Percentiles rank a stretch among this genome's conserved stretches.
Conservation (phyloP, 1,140 invertebrate genomes). For the Asobara japonica region DNA sequence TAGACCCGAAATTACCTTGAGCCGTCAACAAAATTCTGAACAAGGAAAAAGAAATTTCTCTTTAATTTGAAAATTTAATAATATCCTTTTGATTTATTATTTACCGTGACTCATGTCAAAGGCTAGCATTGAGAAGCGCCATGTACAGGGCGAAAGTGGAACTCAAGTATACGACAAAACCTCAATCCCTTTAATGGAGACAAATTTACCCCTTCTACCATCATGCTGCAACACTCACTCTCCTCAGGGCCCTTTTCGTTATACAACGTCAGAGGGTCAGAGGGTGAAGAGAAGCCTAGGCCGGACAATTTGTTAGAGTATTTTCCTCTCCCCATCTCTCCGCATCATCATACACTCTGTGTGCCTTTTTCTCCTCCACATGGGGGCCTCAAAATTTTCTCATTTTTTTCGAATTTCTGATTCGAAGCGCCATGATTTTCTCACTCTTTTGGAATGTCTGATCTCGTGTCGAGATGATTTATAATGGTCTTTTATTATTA, state of each 20-base stretch:
- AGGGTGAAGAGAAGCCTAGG: too few relatives aligned
- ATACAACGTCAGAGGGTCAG: conserved; percentile 30
- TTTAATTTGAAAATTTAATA: conserved; percentile 9
- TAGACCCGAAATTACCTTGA: too few relatives aligned
- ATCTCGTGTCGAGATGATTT: too few relatives aligned
- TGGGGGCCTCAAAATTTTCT: too few relatives aligned
- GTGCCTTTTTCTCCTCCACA: too few relatives aligned
- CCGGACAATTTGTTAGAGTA: conserved; percentile 65
- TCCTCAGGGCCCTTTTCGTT: conserved; percentile 6
- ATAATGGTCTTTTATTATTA: too few relatives aligned
- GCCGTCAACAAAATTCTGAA: too few relatives aligned
- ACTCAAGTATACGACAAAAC: conserved; percentile 60
- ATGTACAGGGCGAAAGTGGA: conserved; percentile 42
- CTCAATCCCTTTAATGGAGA: conserved; percentile 67
- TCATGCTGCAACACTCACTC: conserved; percentile 30
- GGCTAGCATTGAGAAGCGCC: not conserved
- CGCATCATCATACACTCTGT: conserved; percentile 11
- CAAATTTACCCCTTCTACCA: conserved; percentile 54
- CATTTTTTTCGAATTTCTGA: too few relatives aligned
- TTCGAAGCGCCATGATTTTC: too few relatives aligned
- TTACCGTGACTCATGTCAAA: not conserved
- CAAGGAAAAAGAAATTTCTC: not conserved
- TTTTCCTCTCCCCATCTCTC: conserved; percentile 38
- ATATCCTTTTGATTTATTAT: conserved; percentile 14
- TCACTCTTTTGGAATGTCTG: too few relatives aligned